Percentiles rank a stretch among this genome's conserved stretches.
phyloP scores from a whole-genome alignment of 2,888 invertebrate species.

The Leptogaster cylindrica region DNA sequence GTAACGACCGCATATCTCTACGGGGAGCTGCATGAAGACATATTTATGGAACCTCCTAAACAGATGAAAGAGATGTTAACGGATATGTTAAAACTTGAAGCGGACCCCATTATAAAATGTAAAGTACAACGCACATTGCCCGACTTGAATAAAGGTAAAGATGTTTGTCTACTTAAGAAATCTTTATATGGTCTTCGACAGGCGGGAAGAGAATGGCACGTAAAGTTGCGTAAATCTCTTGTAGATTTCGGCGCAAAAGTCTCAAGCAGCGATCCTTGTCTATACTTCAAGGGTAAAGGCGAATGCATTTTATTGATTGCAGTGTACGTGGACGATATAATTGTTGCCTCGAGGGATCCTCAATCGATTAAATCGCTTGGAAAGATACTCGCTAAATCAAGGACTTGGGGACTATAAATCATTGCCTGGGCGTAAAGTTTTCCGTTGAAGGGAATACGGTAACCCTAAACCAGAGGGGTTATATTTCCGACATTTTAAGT shows the following conservation, averaged over 20 bases:
- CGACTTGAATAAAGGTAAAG: not conserved
- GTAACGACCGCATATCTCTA: constrained; percentile 2
- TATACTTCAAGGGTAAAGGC: not conserved
- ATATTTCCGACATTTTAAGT: not conserved
- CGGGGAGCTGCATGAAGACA: not conserved
- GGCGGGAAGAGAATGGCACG: not conserved
- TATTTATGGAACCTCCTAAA: not conserved
- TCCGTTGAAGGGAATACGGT: not conserved
- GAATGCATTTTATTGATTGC: not conserved
- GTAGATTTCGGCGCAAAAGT: not conserved
- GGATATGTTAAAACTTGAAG: too few species aligned
- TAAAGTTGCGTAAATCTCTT: not conserved
- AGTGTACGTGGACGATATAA: not conserved
- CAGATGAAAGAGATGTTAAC: not conserved
- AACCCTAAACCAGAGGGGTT: not conserved
- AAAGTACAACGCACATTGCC: not conserved
- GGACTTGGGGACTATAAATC: not conserved
- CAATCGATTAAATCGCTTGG: not conserved
- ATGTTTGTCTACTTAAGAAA: not conserved
- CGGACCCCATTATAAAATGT: not conserved
- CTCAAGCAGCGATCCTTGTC: not conserved
- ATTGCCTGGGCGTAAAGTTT: not conserved
- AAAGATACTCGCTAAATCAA: not conserved
- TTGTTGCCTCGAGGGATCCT: not conserved
- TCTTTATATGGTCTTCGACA: constrained; percentile 5